A percentile compares a stretch with the other conserved stretches of the same genome.
Conservation (phyloP, 2,113 vertebrate species). For the chimpanzee (Pan troglodytes) region NHGRI_mPanTro3-v2.1_pri NC_072421.2:94729001-94729500, state of each 20-base stretch:
- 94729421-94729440: neutral
- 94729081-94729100: neutral
- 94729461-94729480: neutral
- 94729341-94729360: slow-evolving; percentile 97
- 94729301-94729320: slow-evolving; percentile 96
- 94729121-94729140: slow-evolving; percentile 94
- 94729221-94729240: slow-evolving; percentile 96
- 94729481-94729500: neutral
- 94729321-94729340: slow-evolving; percentile 97
- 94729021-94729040: neutral
- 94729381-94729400: neutral
- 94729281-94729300: slow-evolving; percentile 98
- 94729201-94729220: slow-evolving; percentile 97
- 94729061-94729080: neutral
- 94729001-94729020: neutral
- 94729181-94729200: slow-evolving; percentile 97
- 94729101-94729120: slow-evolving; percentile 88
- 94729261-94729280: slow-evolving; percentile 93
- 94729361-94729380: neutral
- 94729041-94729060: slow-evolving; percentile 25
- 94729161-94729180: slow-evolving; percentile 96
- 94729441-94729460: neutral
- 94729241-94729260: slow-evolving; percentile 94
- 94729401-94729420: neutral
- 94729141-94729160: slow-evolving; percentile 94